These are phyloP conservation scores for Drosophila orosa DNA, from an alignment of 1,140 invertebrate species.

Conservation along the genomic window DNA sequence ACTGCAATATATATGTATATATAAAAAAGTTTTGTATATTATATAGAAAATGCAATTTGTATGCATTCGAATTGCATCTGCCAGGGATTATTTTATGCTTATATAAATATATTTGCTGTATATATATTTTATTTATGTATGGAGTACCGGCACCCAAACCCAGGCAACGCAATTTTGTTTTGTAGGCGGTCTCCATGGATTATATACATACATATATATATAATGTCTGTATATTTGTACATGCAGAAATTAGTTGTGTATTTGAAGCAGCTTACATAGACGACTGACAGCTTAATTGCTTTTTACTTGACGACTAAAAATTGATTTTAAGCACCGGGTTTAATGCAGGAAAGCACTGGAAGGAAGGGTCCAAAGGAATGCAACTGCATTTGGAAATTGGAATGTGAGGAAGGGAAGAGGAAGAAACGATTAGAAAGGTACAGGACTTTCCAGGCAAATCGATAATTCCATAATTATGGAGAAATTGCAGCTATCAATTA, in stretches of 20 bases:
- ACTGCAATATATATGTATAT: slow-evolving; percentile 34
- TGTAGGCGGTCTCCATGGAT: slow-evolving; percentile 32
- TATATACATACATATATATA: slow-evolving; percentile 9
- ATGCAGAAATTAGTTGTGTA: slow-evolving; percentile 45
- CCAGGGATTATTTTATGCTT: slow-evolving; percentile 32
- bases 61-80: slow-evolving; percentile 47
- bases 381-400: slow-evolving; percentile 5
- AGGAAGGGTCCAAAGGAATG: neutral
- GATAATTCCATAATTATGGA: neutral
- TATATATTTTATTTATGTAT: slow-evolving; percentile 8
- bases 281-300: slow-evolving; percentile 46
- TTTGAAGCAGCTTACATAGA: slow-evolving; percentile 33
- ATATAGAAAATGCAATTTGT: slow-evolving; percentile 45
- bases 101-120: slow-evolving; percentile 31
- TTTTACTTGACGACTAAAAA: slow-evolving; percentile 45
- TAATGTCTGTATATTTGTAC: slow-evolving; percentile 2
- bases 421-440: neutral
- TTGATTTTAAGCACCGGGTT: slow-evolving; percentile 31
- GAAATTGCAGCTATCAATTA: neutral
- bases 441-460: neutral
- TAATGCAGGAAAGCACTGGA: slow-evolving; percentile 8
- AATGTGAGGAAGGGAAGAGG: neutral
- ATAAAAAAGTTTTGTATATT: slow-evolving; percentile 42
- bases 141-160: slow-evolving; percentile 7
- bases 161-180: slow-evolving; percentile 37